These are phyloP conservation scores for Apamea anceps DNA, from an alignment of 2,888 invertebrate genomes.

Conservation along the genomic window DNA sequence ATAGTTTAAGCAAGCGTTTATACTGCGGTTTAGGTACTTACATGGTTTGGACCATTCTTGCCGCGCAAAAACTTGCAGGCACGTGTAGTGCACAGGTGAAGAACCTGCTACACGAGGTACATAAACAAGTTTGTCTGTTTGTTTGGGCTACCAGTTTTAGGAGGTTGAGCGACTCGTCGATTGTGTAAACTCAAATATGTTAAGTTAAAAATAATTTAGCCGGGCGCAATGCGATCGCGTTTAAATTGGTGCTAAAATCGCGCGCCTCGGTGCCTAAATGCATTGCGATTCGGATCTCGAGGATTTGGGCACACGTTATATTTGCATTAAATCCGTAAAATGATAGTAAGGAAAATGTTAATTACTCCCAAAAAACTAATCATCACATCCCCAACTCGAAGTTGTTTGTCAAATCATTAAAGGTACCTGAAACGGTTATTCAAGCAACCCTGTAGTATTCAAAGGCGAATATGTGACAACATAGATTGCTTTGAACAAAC, in stretches of 20 bases:
- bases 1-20: neutral
- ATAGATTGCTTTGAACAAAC: neutral
- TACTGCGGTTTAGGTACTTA: neutral
- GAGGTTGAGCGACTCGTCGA: neutral
- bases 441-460: neutral
- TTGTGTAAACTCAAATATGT: neutral
- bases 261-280: neutral
- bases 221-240: neutral
- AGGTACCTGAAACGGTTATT: no score
- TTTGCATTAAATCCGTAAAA: neutral
- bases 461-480: neutral
- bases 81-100: slow-evolving; percentile 32
- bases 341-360: neutral
- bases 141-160: slow-evolving; percentile 19
- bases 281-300: neutral
- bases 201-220: neutral
- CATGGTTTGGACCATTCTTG: neutral
- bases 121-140: slow-evolving; percentile 23
- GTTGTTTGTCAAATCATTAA: neutral
- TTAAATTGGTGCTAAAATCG: neutral
- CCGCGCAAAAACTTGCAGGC: slow-evolving; percentile 14
- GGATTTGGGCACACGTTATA: neutral
- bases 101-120: slow-evolving; percentile 22
- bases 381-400: neutral
- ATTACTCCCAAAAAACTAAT: neutral